Evolutionary conservation across 2,797 vertebrate species (phyloP), one percentile per base, ranked within the genome.

Genomic region (Melanotaenia parkinsoni): DNA sequence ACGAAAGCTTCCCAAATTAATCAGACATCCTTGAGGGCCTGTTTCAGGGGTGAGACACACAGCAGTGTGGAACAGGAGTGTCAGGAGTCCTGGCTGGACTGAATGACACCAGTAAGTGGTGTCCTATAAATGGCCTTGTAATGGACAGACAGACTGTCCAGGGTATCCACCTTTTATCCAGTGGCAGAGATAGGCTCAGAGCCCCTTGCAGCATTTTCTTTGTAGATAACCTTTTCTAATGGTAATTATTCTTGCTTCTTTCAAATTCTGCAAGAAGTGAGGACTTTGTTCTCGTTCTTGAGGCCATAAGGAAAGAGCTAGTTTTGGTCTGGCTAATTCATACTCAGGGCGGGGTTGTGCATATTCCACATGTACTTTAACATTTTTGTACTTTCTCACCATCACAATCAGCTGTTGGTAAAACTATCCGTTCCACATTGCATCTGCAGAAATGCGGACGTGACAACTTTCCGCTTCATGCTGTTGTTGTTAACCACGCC

Each of bases 11-110:
- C 72, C 58, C 35, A 35, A 62, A 81, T 75, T 78, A 73, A 76
- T 82, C 73, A 70, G 68, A 81, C 77, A 77, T 43, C 54, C 51
- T 60, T 58, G 50, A 74, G 74, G 58, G 58, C 60, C 64, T 61
- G 70, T 83, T 91, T 73, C 61, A 78, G 73, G 62, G 81, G 9
- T 22, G 16, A 1, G 7, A 53, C 9, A 24, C n/a, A 24, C 22
- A 24, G 66, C 67, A 54, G 58, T 33, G 65, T 70, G 67, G 78
- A 58, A 7, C 30, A 30, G 30, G 3, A 24, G 47, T 11, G 47
- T 51, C 37, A 26, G 76, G 70, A 68, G 68, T 83, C 81, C 10
- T 14, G 18, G 9, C 3, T 16, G 22, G 50, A 70, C n/a, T n/a
- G 71, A 72, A 65, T 74, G 59, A 67, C 37, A 38, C 62, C 40